phyloP scores from a whole-genome alignment of 2,797 vertebrate genomes.

The Lithobates pipiens region DNA sequence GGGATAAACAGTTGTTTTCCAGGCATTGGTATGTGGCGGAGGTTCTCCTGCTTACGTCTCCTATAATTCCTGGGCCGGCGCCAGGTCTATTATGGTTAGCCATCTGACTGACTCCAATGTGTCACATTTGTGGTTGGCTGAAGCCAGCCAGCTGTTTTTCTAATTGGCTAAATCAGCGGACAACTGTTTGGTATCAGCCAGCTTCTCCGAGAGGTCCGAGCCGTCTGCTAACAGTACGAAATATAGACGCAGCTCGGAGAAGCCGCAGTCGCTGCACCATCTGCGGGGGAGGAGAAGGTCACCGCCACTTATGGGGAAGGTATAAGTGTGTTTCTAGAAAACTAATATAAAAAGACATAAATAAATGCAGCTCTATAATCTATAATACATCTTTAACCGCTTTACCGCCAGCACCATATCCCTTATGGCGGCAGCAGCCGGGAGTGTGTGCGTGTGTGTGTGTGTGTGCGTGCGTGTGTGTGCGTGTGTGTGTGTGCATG shows the following conservation, averaged over 20 bases:
- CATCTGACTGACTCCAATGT: slow-evolving; percentile 63
- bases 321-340: not conserved
- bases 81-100: slow-evolving; percentile 65
- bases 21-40: slow-evolving; percentile 62
- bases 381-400: too few species aligned
- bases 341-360: too few species aligned
- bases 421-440: too few species aligned
- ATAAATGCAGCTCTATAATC: too few species aligned
- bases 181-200: slow-evolving; percentile 65
- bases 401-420: too few species aligned
- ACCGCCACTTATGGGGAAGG: not conserved
- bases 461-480: too few species aligned
- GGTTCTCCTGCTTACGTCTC: slow-evolving; percentile 62
- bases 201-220: slow-evolving; percentile 52
- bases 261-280: not conserved
- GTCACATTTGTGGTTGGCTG: slow-evolving; percentile 67
- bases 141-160: slow-evolving; percentile 70
- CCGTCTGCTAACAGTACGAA: slow-evolving; percentile 40
- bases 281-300: not conserved
- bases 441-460: too few species aligned
- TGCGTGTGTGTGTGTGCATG: too few species aligned
- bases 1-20: not conserved
- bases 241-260: not conserved
- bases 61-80: slow-evolving; percentile 65
- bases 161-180: slow-evolving; percentile 70